Evolutionary conservation across 2,113 vertebrate genomes (phyloP), one percentile per base, ranked within the genome.

Genomic region (Perca schrenkii): DNA sequence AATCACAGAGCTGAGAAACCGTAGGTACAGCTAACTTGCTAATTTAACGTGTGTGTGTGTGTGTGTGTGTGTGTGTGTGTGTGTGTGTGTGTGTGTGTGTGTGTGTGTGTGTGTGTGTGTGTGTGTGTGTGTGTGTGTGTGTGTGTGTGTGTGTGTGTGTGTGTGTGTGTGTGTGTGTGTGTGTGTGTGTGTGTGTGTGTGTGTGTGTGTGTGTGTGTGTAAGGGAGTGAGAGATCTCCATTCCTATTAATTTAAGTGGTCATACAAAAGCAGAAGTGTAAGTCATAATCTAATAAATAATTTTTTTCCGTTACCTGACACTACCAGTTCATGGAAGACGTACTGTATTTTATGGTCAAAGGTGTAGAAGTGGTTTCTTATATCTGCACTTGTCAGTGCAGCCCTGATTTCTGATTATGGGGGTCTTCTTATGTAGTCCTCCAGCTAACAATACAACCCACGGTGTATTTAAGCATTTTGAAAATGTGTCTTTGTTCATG

Each of bases 1-100:
- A 74, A 70, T 79, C 40, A 57, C n/a, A 73, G 17, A 69, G 53
- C 61, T 50, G 60, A 56, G 64, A 53, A 81, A 46, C 53, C 31
- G 15, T 34, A n/a, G 31, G 21, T 21, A 22, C 19, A 28, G 12
- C 11, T 6, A 31, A 3, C 11, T 54, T 25, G 2, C 16, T 34
- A 46, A 46, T 71, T 62, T 6, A 77, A 65, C 54, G 31, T 31
- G 31, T 31, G 31, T 31, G 31, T 31, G 31, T 31, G 31, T 31
- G 31, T 31, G 25, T 25, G 25, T 25, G 25, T 25, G 25, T 25
- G 25, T 25, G 25, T 25, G 25, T 25, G 25, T 25, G 25, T 25
- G 25, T 25, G 25, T 25, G 28, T 31, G 28, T 31, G 28, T 31
- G n/a, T n/a, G n/a, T n/a, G n/a, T n/a, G n/a, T n/a, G n/a, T n/a